A percentile compares a stretch with the other conserved stretches of the same genome.
Evolutionary conservation across 1,140 invertebrate genomes (phyloP).

Genomic region (Sycobia sp.): DNA sequence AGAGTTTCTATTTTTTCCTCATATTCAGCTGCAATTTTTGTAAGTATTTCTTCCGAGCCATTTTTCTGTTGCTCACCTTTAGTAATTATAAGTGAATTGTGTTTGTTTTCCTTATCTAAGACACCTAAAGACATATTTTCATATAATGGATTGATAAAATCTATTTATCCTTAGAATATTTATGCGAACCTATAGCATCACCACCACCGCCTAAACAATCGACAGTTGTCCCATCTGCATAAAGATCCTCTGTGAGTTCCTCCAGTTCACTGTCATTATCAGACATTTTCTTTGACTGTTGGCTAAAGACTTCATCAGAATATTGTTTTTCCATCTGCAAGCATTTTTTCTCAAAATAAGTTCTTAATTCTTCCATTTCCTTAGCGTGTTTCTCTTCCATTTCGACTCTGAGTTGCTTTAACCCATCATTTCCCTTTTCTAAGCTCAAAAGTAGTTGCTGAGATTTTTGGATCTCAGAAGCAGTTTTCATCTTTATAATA

Average conservation of each 20-base stretch:
- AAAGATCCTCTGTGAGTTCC: slow-evolving; percentile 55
- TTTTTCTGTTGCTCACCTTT: slow-evolving; percentile 1
- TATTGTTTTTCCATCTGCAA: slow-evolving; percentile 77
- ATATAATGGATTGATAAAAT: background rate
- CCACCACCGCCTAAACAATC: slow-evolving; percentile 37
- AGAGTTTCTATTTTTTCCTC: slow-evolving; percentile 57
- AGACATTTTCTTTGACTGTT: slow-evolving; percentile 68
- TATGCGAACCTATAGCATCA: slow-evolving; percentile 14
- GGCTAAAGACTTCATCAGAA: slow-evolving; percentile 73
- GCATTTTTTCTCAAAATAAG: slow-evolving; percentile 79
- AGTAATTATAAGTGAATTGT: background rate
- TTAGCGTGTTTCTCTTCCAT: slow-evolving; percentile 69
- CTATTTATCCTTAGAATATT: background rate
- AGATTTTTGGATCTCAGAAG: slow-evolving; percentile 43
- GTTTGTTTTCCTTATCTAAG: slow-evolving; percentile 1
- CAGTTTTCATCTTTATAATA: slow-evolving; percentile 37
- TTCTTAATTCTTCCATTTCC: slow-evolving; percentile 77
- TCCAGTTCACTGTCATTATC: slow-evolving; percentile 57
- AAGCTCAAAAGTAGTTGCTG: slow-evolving; percentile 55
- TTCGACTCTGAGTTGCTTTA: slow-evolving; percentile 63
- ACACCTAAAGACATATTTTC: background rate
- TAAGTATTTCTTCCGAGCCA: slow-evolving; percentile 14
- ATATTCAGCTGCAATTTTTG: slow-evolving; percentile 44
- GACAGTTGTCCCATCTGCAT: slow-evolving; percentile 43
- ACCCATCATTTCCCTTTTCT: slow-evolving; percentile 58